phyloP scores from a whole-genome alignment of 2,113 vertebrate species.

The Ameiurus melas region DNA sequence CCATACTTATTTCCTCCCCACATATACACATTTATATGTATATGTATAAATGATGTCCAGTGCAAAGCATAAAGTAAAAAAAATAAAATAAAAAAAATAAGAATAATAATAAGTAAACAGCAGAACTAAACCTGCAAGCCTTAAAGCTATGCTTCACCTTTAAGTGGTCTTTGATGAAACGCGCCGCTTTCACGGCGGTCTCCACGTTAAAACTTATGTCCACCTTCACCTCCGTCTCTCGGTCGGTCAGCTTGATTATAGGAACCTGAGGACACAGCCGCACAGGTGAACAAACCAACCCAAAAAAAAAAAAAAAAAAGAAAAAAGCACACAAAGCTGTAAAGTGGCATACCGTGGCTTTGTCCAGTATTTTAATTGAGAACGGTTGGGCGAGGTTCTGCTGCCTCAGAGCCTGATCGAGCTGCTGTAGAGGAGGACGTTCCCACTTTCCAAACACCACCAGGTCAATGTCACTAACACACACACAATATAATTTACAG shows the following conservation, averaged over 20 bases:
- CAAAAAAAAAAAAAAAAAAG: too few species aligned
- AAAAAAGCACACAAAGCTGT: background rate
- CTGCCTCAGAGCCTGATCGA: slow-evolving; percentile 92
- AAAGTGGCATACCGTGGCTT: slow-evolving; percentile 85
- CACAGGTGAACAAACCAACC: background rate
- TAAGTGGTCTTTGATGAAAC: slow-evolving; percentile 93
- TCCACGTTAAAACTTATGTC: slow-evolving; percentile 99
- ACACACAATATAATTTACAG: background rate
- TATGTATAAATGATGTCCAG: too few species aligned
- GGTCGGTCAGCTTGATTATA: slow-evolving; percentile 97
- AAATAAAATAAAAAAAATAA: too few species aligned
- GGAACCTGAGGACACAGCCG: slow-evolving; percentile 78
- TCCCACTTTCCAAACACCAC: slow-evolving; percentile 98
- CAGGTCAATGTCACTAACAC: slow-evolving; percentile 89
- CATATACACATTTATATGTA: too few species aligned
- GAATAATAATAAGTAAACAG: background rate
- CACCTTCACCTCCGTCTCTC: slow-evolving; percentile 95
- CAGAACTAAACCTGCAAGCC: background rate
- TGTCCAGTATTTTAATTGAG: slow-evolving; percentile 97
- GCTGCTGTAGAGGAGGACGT: slow-evolving; percentile 85
- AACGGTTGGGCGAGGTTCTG: slow-evolving; percentile 89
- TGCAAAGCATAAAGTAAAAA: too few species aligned
- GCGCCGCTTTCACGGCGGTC: slow-evolving; percentile 93
- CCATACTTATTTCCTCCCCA: too few species aligned
- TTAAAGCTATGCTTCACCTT: slow-evolving; percentile 73